phyloP scores from a whole-genome alignment of 2,113 vertebrate genomes.

The Anthoscopus minutus region DNA sequence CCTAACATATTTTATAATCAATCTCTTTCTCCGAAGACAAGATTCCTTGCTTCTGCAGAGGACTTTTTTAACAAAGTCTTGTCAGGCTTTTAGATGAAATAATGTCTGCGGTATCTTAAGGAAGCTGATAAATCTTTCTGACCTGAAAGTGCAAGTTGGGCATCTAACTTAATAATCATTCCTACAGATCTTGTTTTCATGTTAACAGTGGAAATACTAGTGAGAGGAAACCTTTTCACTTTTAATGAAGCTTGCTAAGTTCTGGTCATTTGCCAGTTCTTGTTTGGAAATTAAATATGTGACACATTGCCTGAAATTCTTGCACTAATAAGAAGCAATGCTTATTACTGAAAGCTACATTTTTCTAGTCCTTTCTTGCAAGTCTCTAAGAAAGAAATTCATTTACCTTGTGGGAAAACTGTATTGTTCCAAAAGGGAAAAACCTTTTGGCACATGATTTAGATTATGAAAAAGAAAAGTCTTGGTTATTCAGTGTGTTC shows the following conservation, averaged over 20 bases:
- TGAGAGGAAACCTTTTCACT: slow-evolving; percentile 14
- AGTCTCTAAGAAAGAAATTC: background rate
- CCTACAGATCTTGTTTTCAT: slow-evolving; percentile 16
- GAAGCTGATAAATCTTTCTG: background rate
- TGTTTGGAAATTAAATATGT: background rate
- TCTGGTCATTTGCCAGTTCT: background rate
- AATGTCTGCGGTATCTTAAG: background rate
- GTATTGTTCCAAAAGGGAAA: background rate
- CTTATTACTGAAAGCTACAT: background rate
- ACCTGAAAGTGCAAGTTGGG: background rate
- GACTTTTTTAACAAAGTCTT: background rate
- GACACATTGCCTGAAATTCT: background rate
- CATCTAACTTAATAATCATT: slow-evolving; percentile 9
- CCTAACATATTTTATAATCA: background rate
- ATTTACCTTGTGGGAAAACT: background rate
- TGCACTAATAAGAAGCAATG: background rate
- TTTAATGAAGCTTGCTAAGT: background rate
- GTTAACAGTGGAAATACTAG: background rate
- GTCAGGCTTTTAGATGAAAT: background rate
- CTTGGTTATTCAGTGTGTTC: background rate
- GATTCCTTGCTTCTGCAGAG: background rate
- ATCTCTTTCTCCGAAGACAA: background rate
- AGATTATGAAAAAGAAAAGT: background rate
- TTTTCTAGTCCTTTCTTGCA: background rate
- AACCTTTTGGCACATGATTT: background rate